Conservation (phyloP, 2,888 invertebrate genomes). For the Folsomia candida region DNA sequence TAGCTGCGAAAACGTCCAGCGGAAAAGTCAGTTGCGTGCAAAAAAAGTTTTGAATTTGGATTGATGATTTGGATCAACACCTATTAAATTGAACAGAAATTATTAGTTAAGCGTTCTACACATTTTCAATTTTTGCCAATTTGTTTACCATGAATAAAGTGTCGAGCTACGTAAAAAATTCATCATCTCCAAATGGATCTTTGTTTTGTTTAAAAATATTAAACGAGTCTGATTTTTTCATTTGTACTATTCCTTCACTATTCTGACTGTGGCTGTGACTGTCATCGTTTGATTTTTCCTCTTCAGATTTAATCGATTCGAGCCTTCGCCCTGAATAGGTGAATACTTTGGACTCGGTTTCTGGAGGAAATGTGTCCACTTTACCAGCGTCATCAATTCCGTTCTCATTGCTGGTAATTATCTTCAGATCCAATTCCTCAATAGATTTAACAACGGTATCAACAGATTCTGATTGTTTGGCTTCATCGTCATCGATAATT, state of each 20-base stretch:
- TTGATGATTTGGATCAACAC: background rate
- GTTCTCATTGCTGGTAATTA: background rate
- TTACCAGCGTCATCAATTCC: constrained; percentile 9
- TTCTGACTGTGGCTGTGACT: constrained; percentile 52
- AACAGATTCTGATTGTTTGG: background rate
- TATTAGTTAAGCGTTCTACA: background rate
- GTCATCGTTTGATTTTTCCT: constrained; percentile 45
- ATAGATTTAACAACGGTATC: background rate
- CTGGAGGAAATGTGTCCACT: constrained; percentile 46
- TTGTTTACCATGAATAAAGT: background rate
- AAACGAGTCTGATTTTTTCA: constrained; percentile 84
- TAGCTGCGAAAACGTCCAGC: background rate
- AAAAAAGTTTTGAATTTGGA: too few species aligned
- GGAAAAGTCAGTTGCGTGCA: too few species aligned
- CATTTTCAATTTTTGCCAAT: background rate
- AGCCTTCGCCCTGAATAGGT: constrained; percentile 32
- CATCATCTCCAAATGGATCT: constrained; percentile 83
- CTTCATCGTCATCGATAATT: background rate
- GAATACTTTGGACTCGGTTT: constrained; percentile 24
- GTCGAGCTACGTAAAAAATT: constrained; percentile 62
- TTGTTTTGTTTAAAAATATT: constrained; percentile 76
- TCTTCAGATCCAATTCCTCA: background rate
- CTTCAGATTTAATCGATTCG: constrained; percentile 49
- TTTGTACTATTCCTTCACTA: constrained; percentile 55
- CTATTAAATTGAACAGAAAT: background rate